A percentile compares a stretch with the other conserved stretches of the same genome.
Evolutionary conservation across 2,113 vertebrate genomes (phyloP).

Genomic region (Paramisgurnus dabryanus): DNA sequence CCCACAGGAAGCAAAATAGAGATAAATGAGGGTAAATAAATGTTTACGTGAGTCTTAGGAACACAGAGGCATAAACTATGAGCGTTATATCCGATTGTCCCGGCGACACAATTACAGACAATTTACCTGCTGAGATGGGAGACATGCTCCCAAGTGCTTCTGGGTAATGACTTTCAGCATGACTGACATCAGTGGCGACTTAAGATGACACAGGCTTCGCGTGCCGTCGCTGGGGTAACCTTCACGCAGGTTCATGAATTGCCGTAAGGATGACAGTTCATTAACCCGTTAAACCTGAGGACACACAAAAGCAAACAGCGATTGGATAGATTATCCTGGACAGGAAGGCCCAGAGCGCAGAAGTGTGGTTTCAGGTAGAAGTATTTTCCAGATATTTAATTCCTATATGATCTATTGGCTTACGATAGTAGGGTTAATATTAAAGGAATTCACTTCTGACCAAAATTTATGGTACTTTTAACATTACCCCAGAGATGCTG

Average conservation of each 20-base stretch:
- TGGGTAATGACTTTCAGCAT: slow-evolving; percentile 58
- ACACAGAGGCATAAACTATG: slow-evolving; percentile 13
- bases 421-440: neutral
- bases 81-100: slow-evolving; percentile 15
- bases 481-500: no score
- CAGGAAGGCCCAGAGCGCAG: neutral
- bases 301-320: slow-evolving; percentile 47
- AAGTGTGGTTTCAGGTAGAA: neutral
- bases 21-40: slow-evolving; percentile 12
- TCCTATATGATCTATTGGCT: slow-evolving; percentile 13
- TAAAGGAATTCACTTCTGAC: no score
- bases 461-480: no score
- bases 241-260: slow-evolving; percentile 44
- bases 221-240: slow-evolving; percentile 38
- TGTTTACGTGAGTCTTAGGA: slow-evolving; percentile 3
- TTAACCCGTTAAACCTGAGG: slow-evolving; percentile 52
- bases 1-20: neutral
- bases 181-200: slow-evolving; percentile 53
- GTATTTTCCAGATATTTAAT: neutral
- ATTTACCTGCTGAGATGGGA: slow-evolving; percentile 49
- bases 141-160: slow-evolving; percentile 47
- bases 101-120: slow-evolving; percentile 44
- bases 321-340: slow-evolving; percentile 38
- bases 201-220: slow-evolving; percentile 54
- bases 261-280: slow-evolving; percentile 53